Evolutionary conservation across 2,113 vertebrate species (phyloP).

Genomic region (Lophura nycthemera): DNA sequence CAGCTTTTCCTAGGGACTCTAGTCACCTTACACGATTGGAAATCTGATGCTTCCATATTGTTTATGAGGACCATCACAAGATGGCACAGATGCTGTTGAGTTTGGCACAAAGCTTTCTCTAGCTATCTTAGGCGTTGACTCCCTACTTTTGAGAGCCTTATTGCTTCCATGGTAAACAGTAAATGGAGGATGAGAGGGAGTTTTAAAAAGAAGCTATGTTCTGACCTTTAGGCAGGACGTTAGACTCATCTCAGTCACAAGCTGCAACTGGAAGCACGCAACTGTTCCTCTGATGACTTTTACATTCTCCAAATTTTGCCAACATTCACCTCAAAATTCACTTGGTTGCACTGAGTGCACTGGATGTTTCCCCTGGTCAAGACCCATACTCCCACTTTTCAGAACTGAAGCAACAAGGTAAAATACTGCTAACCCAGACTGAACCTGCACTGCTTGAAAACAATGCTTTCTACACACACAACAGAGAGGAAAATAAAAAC

Average conservation of each 20-base stretch:
- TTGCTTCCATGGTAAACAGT: constrained; percentile 42
- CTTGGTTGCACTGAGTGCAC: constrained; percentile 1
- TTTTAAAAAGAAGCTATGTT: neutral
- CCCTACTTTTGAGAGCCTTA: neutral
- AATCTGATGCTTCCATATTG: neutral
- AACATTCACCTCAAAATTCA: neutral
- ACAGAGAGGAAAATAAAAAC: constrained; percentile 43
- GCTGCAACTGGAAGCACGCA: constrained; percentile 8
- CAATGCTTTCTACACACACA: constrained; percentile 64
- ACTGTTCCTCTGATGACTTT: neutral
- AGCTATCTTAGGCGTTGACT: neutral
- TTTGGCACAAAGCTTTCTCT: constrained; percentile 50
- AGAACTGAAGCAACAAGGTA: constrained; percentile 69
- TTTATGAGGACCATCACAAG: neutral
- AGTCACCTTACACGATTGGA: rapidly evolving
- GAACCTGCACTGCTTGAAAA: constrained; percentile 72
- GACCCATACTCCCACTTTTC: constrained; percentile 68
- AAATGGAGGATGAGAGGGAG: neutral
- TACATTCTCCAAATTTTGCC: neutral
- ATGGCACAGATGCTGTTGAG: constrained; percentile 3
- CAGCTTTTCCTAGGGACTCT: neutral
- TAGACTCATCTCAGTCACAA: neutral
- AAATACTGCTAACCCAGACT: constrained; percentile 78
- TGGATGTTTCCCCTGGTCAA: constrained; percentile 65
- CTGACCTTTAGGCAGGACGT: neutral